A percentile compares a stretch with the other conserved stretches of the same genome.
These are phyloP conservation scores for Hecatera dysodea DNA, from an alignment of 2,888 invertebrate species.

Conservation along the genomic window DNA sequence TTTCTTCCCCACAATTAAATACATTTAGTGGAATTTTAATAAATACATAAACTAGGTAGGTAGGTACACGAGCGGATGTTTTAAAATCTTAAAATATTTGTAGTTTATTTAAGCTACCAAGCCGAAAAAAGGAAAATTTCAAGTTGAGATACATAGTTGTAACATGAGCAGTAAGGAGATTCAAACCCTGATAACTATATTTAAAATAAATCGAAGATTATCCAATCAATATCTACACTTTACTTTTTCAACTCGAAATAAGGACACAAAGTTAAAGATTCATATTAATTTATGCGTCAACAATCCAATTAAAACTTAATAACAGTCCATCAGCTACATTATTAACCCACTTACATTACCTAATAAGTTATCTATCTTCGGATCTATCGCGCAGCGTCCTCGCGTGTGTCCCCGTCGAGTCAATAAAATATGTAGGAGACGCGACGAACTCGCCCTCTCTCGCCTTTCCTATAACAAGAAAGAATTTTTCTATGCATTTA, in stretches of 20 bases:
- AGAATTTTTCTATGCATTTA: constrained; percentile 89
- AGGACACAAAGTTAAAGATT: constrained; percentile 32
- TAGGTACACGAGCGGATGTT: not conserved
- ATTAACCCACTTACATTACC: constrained; percentile 58
- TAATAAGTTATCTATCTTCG: constrained; percentile 70
- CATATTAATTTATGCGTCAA: constrained; percentile 32
- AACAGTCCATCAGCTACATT: constrained; percentile 51
- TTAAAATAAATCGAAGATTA: constrained; percentile 14
- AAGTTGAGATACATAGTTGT: constrained; percentile 6
- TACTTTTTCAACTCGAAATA: constrained; percentile 22
- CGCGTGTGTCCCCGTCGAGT: constrained; percentile 71
- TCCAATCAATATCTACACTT: constrained; percentile 27
- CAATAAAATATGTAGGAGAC: constrained; percentile 90
- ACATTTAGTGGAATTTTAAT: not conserved
- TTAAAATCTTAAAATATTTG: not conserved
- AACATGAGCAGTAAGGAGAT: constrained; percentile 33
- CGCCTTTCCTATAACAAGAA: constrained; percentile 89
- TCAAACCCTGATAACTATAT: constrained; percentile 20
- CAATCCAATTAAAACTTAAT: constrained; percentile 55
- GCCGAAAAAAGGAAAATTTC: not conserved
- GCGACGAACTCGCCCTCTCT: constrained; percentile 82
- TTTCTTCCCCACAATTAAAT: not conserved
- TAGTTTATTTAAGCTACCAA: not conserved
- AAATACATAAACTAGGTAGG: not conserved
- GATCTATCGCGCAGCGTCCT: constrained; percentile 69